These are phyloP conservation scores for Ennomos quercinarius DNA, from an alignment of 2,888 invertebrate genomes.

Conservation along the genomic window DNA sequence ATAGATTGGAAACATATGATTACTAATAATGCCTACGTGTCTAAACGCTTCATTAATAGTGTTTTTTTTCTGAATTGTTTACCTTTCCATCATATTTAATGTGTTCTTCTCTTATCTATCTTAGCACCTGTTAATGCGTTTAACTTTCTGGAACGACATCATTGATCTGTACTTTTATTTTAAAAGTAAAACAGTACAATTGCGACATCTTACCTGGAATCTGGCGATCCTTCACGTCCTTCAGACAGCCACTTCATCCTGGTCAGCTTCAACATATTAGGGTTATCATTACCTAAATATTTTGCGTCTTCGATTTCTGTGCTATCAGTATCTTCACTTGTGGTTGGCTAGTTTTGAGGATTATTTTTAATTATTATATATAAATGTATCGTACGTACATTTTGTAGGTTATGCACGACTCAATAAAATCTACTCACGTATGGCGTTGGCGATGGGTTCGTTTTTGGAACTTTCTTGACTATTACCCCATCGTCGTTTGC, in stretches of 20 bases:
- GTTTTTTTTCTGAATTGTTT: conserved; percentile 10
- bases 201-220: conserved; percentile 64
- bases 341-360: conserved; percentile 46
- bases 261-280: conserved; percentile 68
- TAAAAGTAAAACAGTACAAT: background rate
- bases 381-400: too few species aligned
- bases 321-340: conserved; percentile 47
- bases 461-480: conserved; percentile 2
- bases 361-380: conserved; percentile 3
- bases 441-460: conserved; percentile 12
- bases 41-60: background rate
- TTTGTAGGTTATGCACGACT: too few species aligned
- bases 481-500: conserved; percentile 37
- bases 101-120: conserved; percentile 31
- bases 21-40: background rate
- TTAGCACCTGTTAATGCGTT: conserved; percentile 76
- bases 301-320: conserved; percentile 45
- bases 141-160: conserved; percentile 71
- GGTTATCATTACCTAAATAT: conserved; percentile 44
- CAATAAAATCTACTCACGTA: conserved; percentile 18
- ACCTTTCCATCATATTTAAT: conserved; percentile 24
- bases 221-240: conserved; percentile 55
- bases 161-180: conserved; percentile 46
- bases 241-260: conserved; percentile 79
- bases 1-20: conserved; percentile 3